These are phyloP conservation scores for Alviniconcha marisindica DNA, from an alignment of 1,140 invertebrate genomes.

Conservation along the genomic window DNA sequence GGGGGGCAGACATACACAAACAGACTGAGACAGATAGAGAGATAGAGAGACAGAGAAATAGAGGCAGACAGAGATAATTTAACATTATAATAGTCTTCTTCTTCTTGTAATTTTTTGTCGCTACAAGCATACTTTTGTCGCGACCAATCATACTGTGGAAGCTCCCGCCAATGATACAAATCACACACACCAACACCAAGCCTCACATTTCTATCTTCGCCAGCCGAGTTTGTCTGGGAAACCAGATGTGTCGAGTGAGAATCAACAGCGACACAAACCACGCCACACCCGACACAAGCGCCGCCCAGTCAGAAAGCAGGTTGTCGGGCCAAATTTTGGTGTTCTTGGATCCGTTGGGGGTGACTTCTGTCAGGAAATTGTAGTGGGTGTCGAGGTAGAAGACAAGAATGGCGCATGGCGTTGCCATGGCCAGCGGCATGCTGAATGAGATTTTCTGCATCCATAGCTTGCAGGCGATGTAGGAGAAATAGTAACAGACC, in stretches of 20 bases:
- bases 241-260: conserved; percentile 98
- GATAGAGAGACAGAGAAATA: too few species aligned
- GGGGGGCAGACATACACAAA: too few species aligned
- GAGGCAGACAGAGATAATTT: too few species aligned
- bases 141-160: too few species aligned
- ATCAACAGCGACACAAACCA: conserved; percentile 96
- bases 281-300: conserved; percentile 76
- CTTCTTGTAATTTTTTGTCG: too few species aligned
- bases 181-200: background rate
- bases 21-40: too few species aligned
- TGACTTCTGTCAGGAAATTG: background rate
- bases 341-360: background rate
- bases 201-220: conserved; percentile 92
- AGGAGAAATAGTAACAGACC: conserved; percentile 64
- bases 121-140: too few species aligned
- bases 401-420: conserved; percentile 47
- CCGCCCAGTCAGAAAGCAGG: background rate
- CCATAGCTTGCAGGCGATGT: conserved; percentile 68
- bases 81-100: too few species aligned
- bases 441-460: conserved; percentile 68
- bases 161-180: too few species aligned
- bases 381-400: conserved; percentile 15
- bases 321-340: background rate
- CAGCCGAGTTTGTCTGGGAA: conserved; percentile 96
- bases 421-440: conserved; percentile 61